A percentile compares a stretch with the other conserved stretches of the same genome.
Conservation (phyloP, 2,888 invertebrate genomes). For the Trissolcus brochymenae region DNA sequence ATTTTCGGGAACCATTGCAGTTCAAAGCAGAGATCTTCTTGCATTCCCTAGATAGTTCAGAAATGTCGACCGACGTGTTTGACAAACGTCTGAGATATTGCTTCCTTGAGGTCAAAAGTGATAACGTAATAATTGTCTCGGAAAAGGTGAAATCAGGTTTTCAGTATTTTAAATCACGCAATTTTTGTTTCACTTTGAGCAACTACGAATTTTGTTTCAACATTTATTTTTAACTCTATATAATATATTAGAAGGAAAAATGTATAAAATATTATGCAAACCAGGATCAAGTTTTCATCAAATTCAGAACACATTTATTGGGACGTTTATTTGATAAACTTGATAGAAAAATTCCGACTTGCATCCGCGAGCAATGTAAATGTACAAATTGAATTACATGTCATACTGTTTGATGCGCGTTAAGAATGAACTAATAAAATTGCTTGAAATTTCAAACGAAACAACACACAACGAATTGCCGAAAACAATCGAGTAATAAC, state of each 20-base stretch:
- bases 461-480: slow-evolving; percentile 40
- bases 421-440: slow-evolving; percentile 43
- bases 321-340: slow-evolving; percentile 7
- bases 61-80: slow-evolving; percentile 39
- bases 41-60: slow-evolving; percentile 24
- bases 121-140: background rate
- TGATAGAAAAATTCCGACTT: slow-evolving; percentile 29
- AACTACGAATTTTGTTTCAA: no score
- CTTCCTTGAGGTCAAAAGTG: slow-evolving; percentile 29
- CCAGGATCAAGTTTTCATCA: no score
- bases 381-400: slow-evolving; percentile 40
- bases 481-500: slow-evolving; percentile 55
- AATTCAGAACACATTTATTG: slow-evolving; percentile 6
- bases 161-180: no score
- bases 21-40: slow-evolving; percentile 14
- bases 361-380: slow-evolving; percentile 11
- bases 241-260: no score
- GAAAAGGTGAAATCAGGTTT: no score
- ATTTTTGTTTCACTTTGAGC: no score
- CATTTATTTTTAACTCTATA: no score
- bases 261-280: no score
- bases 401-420: slow-evolving; percentile 46
- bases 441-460: slow-evolving; percentile 24
- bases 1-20: slow-evolving; percentile 28
- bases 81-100: slow-evolving; percentile 38